Percentiles rank a stretch among this genome's conserved stretches.
Conservation (phyloP, 2,113 vertebrate species). For the Cinclus cinclus region DNA sequence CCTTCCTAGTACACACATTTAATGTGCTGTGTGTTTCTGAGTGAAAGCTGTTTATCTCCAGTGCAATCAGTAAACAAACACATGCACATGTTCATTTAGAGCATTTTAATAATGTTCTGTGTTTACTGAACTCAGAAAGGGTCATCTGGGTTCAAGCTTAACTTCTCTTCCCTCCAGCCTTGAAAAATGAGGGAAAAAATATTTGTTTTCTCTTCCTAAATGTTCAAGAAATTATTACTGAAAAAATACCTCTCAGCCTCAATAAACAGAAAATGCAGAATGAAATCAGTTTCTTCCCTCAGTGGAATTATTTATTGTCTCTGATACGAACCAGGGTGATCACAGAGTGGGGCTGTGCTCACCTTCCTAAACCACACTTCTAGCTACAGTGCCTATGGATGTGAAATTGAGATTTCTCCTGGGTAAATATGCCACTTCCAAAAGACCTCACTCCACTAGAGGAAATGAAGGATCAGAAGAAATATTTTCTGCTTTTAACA, state of each 20-base stretch:
- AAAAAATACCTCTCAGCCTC: neutral
- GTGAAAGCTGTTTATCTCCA: slow-evolving; percentile 6
- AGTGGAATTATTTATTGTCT: neutral
- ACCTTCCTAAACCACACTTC: neutral
- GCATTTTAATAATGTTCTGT: neutral
- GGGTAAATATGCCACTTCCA: neutral
- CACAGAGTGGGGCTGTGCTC: neutral
- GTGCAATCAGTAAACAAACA: slow-evolving; percentile 10
- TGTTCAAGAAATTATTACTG: neutral
- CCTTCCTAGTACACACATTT: neutral
- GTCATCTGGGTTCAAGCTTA: neutral
- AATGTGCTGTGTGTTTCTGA: neutral
- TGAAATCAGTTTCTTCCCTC: neutral
- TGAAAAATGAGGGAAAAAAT: neutral
- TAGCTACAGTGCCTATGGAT: neutral
- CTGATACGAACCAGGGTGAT: neutral
- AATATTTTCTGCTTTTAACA: neutral
- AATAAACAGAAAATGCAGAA: neutral
- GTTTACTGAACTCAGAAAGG: neutral
- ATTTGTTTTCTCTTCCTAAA: neutral
- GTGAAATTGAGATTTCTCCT: neutral
- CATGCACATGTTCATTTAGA: neutral
- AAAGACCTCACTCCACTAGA: neutral
- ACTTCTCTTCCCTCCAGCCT: neutral
- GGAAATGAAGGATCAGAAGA: neutral